Evolutionary conservation across 2,797 vertebrate genomes (phyloP).

Genomic region (Amazona ochrocephala): DNA sequence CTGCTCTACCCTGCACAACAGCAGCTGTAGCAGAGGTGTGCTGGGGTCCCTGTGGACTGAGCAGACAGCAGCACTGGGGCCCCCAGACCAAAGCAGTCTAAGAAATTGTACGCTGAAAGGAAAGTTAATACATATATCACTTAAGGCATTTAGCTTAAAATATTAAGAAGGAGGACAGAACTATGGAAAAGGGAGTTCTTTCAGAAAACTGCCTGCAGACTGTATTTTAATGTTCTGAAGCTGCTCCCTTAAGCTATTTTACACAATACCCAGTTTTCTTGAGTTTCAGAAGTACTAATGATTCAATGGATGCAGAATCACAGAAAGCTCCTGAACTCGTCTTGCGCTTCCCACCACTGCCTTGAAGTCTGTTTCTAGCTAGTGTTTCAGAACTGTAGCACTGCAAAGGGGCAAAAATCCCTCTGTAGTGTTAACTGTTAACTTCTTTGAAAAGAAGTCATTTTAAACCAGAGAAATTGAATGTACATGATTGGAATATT

Average conservation of each 20-base stretch:
- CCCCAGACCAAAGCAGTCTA: constrained; percentile 19
- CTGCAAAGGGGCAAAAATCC: background rate
- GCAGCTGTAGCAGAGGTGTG: background rate
- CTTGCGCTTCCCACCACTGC: background rate
- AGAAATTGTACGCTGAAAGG: constrained; percentile 21
- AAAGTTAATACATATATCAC: constrained; percentile 49
- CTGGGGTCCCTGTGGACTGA: background rate
- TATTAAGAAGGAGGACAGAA: constrained; percentile 68
- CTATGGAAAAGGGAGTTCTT: constrained; percentile 43
- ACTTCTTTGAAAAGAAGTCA: background rate
- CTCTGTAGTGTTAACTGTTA: constrained; percentile 6
- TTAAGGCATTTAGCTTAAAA: constrained; percentile 71
- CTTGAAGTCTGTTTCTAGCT: constrained; percentile 45
- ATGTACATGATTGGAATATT: background rate
- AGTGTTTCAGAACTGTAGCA: background rate
- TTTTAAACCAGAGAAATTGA: background rate
- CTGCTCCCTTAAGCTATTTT: constrained; percentile 64
- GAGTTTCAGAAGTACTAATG: constrained; percentile 58
- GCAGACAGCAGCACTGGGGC: background rate
- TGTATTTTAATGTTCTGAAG: constrained; percentile 66
- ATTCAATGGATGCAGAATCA: constrained; percentile 35
- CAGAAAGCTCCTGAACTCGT: constrained; percentile 33
- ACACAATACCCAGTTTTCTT: constrained; percentile 46
- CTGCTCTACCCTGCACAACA: background rate
- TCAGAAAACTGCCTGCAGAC: constrained; percentile 57